Evolutionary conservation across 2,888 invertebrate species (phyloP), one percentile per base, ranked within the genome.

Genomic region (Bibio marci): DNA sequence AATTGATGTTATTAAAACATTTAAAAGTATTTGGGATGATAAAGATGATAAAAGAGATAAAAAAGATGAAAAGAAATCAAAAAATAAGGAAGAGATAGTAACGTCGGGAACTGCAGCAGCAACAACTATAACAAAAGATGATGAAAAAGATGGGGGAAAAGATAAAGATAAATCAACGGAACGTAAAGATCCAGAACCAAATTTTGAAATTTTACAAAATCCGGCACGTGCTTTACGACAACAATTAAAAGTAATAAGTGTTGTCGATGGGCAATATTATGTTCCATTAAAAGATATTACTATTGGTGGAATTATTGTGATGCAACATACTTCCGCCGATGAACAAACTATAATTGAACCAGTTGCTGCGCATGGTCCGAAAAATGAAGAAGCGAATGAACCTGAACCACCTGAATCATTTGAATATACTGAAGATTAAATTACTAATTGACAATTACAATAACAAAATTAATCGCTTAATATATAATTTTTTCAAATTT

Each of bases 381-480:
- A 86, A 57, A 76, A 80, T 14, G 94, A 92, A 47, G 95, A 95
- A 53, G 91, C 90, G 51, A 88, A 88, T 53, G 95, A 97, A 62
- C 92, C 95, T 1, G 91, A 91, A 52, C 90, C 94, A 32, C 95
- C 95, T 54, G 94, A 94, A 69, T 91, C 95, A 46, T 97, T 97
- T 58, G 92, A 94, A 65, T 97, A 86, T 65, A 75, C 76, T 50
- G 94, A 95, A 61, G 82, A 82, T 59, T 77, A 70, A 22, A 22
- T n/a, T n/a, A n/a, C n/a, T n/a, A n/a, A n/a, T n/a, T n/a, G n/a
- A n/a, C n/a, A n/a, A n/a, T n/a, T n/a, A n/a, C n/a, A n/a, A n/a
- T n/a, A n/a, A n/a, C n/a, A n/a, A n/a, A n/a, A n/a, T n/a, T n/a
- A n/a, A n/a, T n/a, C n/a, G n/a, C n/a, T n/a, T n/a, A n/a, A n/a